These are phyloP conservation scores for Sebastes kiyomatsui DNA, from an alignment of 2,797 vertebrate genomes.

Conservation along the genomic window DNA sequence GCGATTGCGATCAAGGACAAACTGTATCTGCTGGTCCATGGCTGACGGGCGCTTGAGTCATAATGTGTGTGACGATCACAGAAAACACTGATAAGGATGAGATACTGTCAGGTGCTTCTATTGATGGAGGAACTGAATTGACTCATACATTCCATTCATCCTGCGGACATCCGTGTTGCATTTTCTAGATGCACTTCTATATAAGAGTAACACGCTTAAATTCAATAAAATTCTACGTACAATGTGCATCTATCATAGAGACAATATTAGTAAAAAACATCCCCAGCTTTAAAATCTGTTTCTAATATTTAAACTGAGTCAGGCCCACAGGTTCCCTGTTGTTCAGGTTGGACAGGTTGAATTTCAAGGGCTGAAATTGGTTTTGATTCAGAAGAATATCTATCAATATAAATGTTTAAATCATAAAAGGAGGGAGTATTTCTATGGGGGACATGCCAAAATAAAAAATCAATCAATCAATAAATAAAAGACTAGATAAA, in stretches of 20 bases:
- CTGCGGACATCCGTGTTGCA: neutral
- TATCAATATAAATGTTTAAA: neutral
- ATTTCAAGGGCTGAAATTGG: neutral
- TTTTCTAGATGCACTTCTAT: neutral
- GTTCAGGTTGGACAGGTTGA: neutral
- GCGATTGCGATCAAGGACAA: neutral
- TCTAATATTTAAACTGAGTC: too few relatives aligned
- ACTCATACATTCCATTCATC: slow-evolving; percentile 5
- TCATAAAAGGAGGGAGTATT: neutral
- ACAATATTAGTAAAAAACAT: neutral
- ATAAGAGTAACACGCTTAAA: neutral
- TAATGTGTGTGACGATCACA: neutral
- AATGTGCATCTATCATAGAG: neutral
- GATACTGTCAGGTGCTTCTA: neutral
- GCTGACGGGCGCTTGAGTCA: slow-evolving; percentile 20
- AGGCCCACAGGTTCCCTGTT: neutral
- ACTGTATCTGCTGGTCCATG: neutral
- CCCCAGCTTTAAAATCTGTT: neutral
- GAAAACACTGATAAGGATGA: slow-evolving; percentile 9
- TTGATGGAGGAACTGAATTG: neutral
- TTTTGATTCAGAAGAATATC: neutral
- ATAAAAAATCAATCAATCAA: too few relatives aligned
- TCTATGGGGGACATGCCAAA: too few relatives aligned
- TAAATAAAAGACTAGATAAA: too few relatives aligned
- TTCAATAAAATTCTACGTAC: neutral